Evolutionary conservation across 2,797 vertebrate genomes (phyloP), one percentile per base, ranked within the genome.

Genomic region (Manis pentadactyla): DNA sequence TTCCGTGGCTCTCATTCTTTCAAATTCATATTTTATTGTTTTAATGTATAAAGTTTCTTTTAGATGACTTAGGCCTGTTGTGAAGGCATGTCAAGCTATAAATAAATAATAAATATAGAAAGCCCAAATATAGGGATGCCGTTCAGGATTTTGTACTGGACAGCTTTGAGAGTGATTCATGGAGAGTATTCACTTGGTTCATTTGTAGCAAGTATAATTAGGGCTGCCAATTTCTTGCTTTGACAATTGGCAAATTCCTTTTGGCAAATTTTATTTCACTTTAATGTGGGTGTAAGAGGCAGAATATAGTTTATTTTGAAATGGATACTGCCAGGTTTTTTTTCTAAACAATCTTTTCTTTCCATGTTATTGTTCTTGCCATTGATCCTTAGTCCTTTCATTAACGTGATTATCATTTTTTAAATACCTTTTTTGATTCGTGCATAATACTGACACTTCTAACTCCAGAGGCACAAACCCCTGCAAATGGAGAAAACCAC

Each of bases 211-310:
- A 92, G 82, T 71, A 53, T 66, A 86, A 95, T 96, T 77, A 95
- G 29, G n/a, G 34, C 64, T 97, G 90, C 90, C 81, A 91, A 71
- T 87, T 95, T 95, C 75, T 92, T 39, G 7, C 83, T 95, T 96
- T 96, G 78, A 95, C 66, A 95, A 96, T 74, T 95, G 74, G 15
- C 55, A 83, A 94, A 93, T 95, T 95, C 29, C 68, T 92, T 83
- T 95, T 86, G 87, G 87, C 57, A 89, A 95, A 73, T 94, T 97
- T 90, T 83, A 87, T 87, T 95, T 95, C 61, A 91, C 79, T 94
- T 95, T 81, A 64, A 1, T 86, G 34, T 95, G 74, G 86, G 90
- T 83, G 42, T 88, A 57, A 82, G 66, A 86, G 55, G 78, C 85
- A 88, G 59, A 73, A 93, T 84, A 87, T 92, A 74, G 34, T 83